These are phyloP conservation scores for Eupeodes luniger DNA, from an alignment of 2,888 invertebrate genomes.

Conservation along the genomic window DNA sequence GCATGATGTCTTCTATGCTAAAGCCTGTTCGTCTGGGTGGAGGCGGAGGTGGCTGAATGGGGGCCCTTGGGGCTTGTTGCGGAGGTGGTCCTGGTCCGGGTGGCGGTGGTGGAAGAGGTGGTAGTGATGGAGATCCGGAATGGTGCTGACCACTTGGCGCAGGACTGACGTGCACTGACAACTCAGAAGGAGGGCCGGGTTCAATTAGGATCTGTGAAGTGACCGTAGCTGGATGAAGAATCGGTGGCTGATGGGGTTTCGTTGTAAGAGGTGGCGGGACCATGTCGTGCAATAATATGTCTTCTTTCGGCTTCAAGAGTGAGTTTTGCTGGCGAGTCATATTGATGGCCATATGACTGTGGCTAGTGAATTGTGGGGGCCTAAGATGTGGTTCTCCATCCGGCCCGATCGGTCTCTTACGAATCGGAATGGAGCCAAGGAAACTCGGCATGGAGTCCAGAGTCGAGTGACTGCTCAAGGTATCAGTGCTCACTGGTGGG, in stretches of 20 bases:
- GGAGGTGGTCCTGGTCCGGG: slow-evolving; percentile 64
- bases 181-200: slow-evolving; percentile 70
- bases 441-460: slow-evolving; percentile 83
- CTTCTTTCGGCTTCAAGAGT: slow-evolving; percentile 61
- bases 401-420: slow-evolving; percentile 81
- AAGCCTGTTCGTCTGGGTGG: slow-evolving; percentile 90
- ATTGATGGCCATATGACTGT: slow-evolving; percentile 78
- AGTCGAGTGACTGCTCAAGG: slow-evolving; percentile 80
- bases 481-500: slow-evolving; percentile 66
- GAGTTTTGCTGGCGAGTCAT: slow-evolving; percentile 81
- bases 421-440: slow-evolving; percentile 83
- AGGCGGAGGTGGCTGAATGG: slow-evolving; percentile 80
- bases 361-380: slow-evolving; percentile 64
- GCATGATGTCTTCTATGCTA: slow-evolving; percentile 96
- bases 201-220: slow-evolving; percentile 69
- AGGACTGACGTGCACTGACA: slow-evolving; percentile 47
- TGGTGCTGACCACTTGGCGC: slow-evolving; percentile 59
- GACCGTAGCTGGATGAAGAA: slow-evolving; percentile 66
- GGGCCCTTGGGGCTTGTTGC: slow-evolving; percentile 68
- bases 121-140: slow-evolving; percentile 53
- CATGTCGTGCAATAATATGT: slow-evolving; percentile 62
- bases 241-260: slow-evolving; percentile 60
- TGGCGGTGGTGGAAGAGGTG: slow-evolving; percentile 66
- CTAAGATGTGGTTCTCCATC: slow-evolving; percentile 79
- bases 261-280: slow-evolving; percentile 50